A percentile compares a stretch with the other conserved stretches of the same genome.
Evolutionary conservation across 2,113 vertebrate genomes (phyloP).

Genomic region (Mastomys natalensis): DNA sequence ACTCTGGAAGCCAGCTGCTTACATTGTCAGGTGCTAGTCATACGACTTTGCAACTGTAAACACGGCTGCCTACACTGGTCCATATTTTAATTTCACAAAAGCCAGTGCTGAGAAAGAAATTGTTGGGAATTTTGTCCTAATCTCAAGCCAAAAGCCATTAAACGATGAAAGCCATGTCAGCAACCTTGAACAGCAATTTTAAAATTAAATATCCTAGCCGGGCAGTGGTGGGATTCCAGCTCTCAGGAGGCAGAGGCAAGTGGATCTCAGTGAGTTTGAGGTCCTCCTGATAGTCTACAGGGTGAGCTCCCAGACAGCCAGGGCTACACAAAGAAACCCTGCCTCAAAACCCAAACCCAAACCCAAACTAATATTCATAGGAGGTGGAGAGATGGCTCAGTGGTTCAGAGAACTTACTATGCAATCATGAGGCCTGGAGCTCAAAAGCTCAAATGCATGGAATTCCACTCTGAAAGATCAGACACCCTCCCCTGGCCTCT

Average conservation of each 20-base stretch:
- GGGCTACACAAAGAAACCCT: background rate
- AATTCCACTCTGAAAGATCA: background rate
- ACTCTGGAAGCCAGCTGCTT: too few species aligned
- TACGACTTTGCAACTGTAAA: too few species aligned
- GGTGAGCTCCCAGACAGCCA: too few species aligned
- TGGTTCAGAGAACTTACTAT: background rate
- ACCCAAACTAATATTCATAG: background rate
- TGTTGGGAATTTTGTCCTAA: background rate
- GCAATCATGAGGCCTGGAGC: background rate
- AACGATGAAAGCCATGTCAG: background rate
- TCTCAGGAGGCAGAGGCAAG: background rate
- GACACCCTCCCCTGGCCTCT: background rate
- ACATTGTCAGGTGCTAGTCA: too few species aligned
- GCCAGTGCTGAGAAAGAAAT: background rate
- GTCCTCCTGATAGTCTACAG: too few species aligned
- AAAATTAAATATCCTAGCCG: background rate
- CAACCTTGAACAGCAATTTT: background rate
- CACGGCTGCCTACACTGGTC: too few species aligned
- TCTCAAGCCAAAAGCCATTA: background rate
- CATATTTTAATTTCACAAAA: background rate
- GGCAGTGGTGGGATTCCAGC: background rate
- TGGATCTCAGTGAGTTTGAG: too few species aligned
- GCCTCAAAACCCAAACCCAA: background rate
- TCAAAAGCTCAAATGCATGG: background rate
- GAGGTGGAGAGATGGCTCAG: background rate